phyloP scores from a whole-genome alignment of 1,140 invertebrate genomes.

The Sycobia sp. region DNA sequence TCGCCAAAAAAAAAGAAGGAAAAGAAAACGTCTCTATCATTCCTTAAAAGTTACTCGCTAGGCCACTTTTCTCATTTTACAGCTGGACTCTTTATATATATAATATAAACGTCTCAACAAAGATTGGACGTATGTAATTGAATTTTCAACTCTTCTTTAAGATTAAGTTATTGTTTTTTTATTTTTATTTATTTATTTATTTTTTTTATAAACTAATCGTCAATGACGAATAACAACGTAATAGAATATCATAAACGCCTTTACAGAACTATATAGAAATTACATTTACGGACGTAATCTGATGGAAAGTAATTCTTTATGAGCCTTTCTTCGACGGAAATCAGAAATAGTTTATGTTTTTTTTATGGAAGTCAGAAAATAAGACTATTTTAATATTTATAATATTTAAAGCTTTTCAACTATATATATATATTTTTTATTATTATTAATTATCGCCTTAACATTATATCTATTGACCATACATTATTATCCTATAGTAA shows the following conservation, averaged over 20 bases:
- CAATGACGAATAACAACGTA: slow-evolving; percentile 13
- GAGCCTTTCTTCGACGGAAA: background rate
- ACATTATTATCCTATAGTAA: background rate
- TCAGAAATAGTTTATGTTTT: slow-evolving; percentile 11
- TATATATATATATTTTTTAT: slow-evolving; percentile 5
- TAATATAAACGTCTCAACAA: slow-evolving; percentile 3
- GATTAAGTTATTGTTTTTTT: too few relatives aligned
- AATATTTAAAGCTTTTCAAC: slow-evolving; percentile 15
- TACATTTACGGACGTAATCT: slow-evolving; percentile 15
- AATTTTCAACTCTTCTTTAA: background rate
- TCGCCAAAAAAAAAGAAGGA: too few relatives aligned
- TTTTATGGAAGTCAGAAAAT: slow-evolving; percentile 9
- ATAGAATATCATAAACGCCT: background rate
- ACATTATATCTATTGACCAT: background rate
- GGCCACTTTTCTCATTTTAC: slow-evolving; percentile 16
- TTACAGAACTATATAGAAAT: background rate
- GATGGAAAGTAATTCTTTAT: slow-evolving; percentile 12
- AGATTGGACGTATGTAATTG: slow-evolving; percentile 29
- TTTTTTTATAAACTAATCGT: slow-evolving; percentile 18
- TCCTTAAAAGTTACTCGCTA: slow-evolving; percentile 32
- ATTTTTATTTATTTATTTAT: too few relatives aligned
- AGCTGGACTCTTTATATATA: background rate
- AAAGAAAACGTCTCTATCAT: too few relatives aligned
- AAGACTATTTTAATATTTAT: slow-evolving; percentile 13
- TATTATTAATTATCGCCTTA: background rate